A percentile compares a stretch with the other conserved stretches of the same genome.
phyloP scores from a whole-genome alignment of 2,113 vertebrate species.

The Todiramphus saurophagus region DNA sequence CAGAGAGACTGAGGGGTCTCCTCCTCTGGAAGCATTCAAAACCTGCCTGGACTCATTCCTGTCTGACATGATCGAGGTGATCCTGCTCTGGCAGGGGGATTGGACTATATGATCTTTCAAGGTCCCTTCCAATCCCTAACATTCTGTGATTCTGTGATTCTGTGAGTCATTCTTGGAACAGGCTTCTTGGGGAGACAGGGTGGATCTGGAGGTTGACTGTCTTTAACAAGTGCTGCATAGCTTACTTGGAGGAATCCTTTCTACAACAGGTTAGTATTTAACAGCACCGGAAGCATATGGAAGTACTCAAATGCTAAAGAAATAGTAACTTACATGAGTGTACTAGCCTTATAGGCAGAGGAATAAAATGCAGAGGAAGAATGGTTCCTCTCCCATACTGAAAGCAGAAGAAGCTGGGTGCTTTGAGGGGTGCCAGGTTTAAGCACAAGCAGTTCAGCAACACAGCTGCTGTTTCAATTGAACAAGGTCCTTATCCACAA shows the following conservation, averaged over 20 bases:
- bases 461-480: neutral
- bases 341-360: neutral
- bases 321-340: neutral
- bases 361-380: neutral
- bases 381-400: neutral
- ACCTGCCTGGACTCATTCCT: too few relatives aligned
- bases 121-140: too few relatives aligned
- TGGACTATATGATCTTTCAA: too few relatives aligned
- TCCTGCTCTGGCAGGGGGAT: too few relatives aligned
- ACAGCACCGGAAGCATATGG: neutral
- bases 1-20: too few relatives aligned
- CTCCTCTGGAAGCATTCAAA: too few relatives aligned
- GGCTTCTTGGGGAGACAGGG: rapidly evolving
- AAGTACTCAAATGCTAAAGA: neutral
- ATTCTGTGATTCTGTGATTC: too few relatives aligned
- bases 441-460: neutral
- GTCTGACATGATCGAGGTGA: too few relatives aligned
- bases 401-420: neutral
- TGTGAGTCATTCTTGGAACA: neutral
- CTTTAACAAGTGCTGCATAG: neutral
- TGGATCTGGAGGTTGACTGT: neutral
- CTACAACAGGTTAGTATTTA: neutral
- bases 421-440: neutral
- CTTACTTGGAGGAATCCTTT: neutral
- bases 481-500: neutral